Base-by-base conservation (phyloP, 1,140 invertebrate genomes). In the Leptoteleia sp. region DNA sequence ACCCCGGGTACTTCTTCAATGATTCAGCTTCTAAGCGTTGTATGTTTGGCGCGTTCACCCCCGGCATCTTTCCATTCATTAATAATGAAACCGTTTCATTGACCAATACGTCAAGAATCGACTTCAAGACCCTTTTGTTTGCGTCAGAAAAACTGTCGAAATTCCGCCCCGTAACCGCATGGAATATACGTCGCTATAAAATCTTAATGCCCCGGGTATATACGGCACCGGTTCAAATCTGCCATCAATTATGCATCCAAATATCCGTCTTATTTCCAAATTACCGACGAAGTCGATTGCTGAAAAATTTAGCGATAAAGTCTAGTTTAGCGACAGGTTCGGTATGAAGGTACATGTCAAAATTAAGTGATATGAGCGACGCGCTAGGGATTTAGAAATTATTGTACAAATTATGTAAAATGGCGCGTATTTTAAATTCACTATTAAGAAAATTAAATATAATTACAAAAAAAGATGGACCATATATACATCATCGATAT, bases 81-180 rank as follows among this genome's bases (percentile, higher is more conserved):
- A 45, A 27, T 45, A 45, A 45, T 27, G 27, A 27, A 45, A 45
- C 8, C 37, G 37, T 12, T 27, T 45, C 22, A 27, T 27, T 27
- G 22, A 45, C 22, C 42, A 45, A 27, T 45, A 13, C 6, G 11
- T 45, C 42, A 22, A 42, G 25, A 29, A 15, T 48, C 27, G 5
- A 48, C 16, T 45, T 27, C 19, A 22, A 12, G 6, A 25, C n/a
- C 12, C 2, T 11, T 45, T 27, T 45, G 19, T 45, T 45, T 25
- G 19, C 13, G 22, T 22, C 19, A n/a, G 6, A n/a, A 12, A 45
- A 15, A 16, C 3, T 38, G 1, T 2, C 35, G 4, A 0, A 15
- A 38, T 38, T 15, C 8, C 16, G 2, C 13, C 13, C 33, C 12
- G n/a, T n/a, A n/a, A n/a, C n/a, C n/a, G n/a, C n/a, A n/a, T n/a